Evolutionary conservation across 35 echinoderm and acorn worm genomes (phyloP).

Genomic region (Strongylocentrotus purpuratus): DNA sequence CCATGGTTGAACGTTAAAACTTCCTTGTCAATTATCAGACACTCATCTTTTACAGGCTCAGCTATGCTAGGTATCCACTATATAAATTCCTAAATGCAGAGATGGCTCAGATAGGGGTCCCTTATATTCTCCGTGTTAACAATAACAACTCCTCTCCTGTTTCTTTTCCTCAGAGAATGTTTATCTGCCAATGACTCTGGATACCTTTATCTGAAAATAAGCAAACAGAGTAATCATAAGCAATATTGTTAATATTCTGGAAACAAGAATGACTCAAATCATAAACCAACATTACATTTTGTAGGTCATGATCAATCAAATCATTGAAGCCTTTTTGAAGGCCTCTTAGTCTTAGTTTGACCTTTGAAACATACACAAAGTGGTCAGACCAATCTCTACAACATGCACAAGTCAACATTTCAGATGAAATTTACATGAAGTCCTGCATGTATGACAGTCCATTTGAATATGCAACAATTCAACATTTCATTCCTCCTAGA

Average conservation of each 20-base stretch:
- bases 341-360: no score
- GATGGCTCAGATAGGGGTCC: not conserved
- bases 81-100: not conserved
- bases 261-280: no score
- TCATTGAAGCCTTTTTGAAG: no score
- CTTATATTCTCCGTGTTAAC: not conserved
- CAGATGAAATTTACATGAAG: not conserved
- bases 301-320: no score
- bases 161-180: not conserved
- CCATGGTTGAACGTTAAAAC: not conserved
- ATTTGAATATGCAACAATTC: no score
- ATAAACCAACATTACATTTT: no score
- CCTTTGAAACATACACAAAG: no score
- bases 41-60: not conserved
- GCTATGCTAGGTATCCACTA: constrained; percentile 15
- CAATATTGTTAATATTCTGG: no score
- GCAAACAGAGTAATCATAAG: not conserved
- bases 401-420: no score
- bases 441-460: not conserved
- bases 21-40: not conserved
- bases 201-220: not conserved
- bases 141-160: not conserved
- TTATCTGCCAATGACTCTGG: not conserved
- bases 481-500: no score
- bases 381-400: no score